Base-by-base conservation (phyloP, 35 echinoderm and acorn worm genomes). In the Ophioderma brevispina region DNA sequence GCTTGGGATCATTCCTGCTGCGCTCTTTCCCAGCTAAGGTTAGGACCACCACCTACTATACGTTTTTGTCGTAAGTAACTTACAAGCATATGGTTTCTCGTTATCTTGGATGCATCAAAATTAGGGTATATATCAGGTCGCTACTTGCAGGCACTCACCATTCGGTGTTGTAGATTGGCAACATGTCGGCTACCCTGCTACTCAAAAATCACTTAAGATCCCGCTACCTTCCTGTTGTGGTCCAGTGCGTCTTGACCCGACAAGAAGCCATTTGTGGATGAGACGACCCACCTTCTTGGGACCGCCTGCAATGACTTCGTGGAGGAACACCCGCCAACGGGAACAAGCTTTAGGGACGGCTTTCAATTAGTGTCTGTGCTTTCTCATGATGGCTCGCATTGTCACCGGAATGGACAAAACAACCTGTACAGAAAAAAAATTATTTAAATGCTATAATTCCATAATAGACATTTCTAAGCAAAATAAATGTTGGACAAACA, bases 351-450 rank as follows among this genome's bases (percentile, higher is more conserved):
- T 38, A 82, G 91, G 81, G 80, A 28, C 85, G 78, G 0, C 31
- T 93, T 77, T 94, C 84, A 55, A 94, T 50, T 88, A 81, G 80
- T 0, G 32, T 76, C 15, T 52, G 37, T 39, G 90, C 94, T 76
- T 95, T 95, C 82, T 98, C 87, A 98, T 77, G 40, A 98, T 95
- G 39, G 96, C 93, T 56, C 96, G 85, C 96, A 98, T 98, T 25
- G 96, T 98, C 50, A 98, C 91, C 11, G 96, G 96, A 33, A 98
- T 98, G 8, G 96, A n/a, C n/a, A n/a, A n/a, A 98, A 19, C 90
- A 78, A 64, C 83, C 63, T 36, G 50, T 85, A n/a, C 14, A 46
- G 17, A 46, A 46, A n/a, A n/a, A n/a, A n/a, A n/a, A n/a, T n/a
- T n/a, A n/a, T n/a, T n/a, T 56, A 28, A 63, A 32, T 75, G 36